These are phyloP conservation scores for Rhincodon typus DNA, from an alignment of 2,797 vertebrate genomes.

Conservation along the genomic window DNA sequence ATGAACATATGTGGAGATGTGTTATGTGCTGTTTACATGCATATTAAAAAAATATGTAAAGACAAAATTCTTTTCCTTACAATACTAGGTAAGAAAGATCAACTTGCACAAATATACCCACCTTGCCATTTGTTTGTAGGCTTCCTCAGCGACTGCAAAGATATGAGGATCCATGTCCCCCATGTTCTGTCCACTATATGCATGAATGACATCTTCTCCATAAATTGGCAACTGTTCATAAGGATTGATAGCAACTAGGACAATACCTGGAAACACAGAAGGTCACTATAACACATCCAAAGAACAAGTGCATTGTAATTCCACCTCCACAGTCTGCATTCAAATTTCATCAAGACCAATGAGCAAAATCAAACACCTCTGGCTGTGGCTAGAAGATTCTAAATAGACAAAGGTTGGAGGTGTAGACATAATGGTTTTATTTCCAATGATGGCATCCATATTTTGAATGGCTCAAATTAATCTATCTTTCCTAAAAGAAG, in stretches of 20 bases:
- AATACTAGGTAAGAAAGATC: not conserved
- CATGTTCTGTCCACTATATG: conserved; percentile 89
- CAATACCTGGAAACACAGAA: conserved; percentile 68
- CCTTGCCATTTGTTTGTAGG: conserved; percentile 94
- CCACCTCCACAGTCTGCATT: not conserved
- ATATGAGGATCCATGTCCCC: conserved; percentile 97
- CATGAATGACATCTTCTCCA: conserved; percentile 89
- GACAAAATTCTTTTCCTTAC: not conserved
- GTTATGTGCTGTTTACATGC: not conserved
- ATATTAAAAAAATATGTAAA: not conserved
- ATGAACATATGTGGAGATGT: too few relatives aligned
- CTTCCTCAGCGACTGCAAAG: conserved; percentile 89
- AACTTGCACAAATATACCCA: conserved; percentile 47
- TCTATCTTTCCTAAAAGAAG: not conserved
- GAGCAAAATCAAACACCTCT: not conserved
- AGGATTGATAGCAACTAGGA: conserved; percentile 93
- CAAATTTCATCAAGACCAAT: not conserved
- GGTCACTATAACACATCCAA: too few relatives aligned
- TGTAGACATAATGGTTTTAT: not conserved
- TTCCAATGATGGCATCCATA: not conserved
- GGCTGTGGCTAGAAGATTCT: not conserved
- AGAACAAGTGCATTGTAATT: not conserved
- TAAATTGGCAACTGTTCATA: conserved; percentile 89
- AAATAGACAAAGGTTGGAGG: not conserved
- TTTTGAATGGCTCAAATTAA: not conserved